A percentile compares a stretch with the other conserved stretches of the same genome.
Conservation (phyloP, 2,888 invertebrate genomes). For the Ommatoiulus sabulosus region DNA sequence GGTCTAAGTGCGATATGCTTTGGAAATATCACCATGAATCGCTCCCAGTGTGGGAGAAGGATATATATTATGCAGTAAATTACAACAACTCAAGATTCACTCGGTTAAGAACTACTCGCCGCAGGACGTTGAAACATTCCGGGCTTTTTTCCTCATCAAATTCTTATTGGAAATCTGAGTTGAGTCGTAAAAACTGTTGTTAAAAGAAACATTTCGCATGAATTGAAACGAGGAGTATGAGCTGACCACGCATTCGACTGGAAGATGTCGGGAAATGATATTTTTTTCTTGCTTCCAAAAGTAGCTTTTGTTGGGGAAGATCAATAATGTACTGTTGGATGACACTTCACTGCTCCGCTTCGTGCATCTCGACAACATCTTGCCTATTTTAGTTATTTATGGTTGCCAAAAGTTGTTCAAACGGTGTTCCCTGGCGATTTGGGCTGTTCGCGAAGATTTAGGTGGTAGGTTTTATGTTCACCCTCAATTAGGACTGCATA, state of each 20-base stretch:
- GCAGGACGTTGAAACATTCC: background rate
- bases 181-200: constrained; percentile 39
- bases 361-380: background rate
- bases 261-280: background rate
- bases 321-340: constrained; percentile 5
- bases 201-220: constrained; percentile 30
- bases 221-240: background rate
- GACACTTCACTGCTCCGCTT: constrained; percentile 31
- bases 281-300: constrained; percentile 9
- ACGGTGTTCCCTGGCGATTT: background rate
- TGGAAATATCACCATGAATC: background rate
- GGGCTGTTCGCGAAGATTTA: background rate
- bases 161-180: constrained; percentile 19
- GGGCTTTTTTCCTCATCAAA: background rate
- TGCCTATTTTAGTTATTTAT: constrained; percentile 31
- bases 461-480: background rate
- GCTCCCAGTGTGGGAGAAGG: background rate
- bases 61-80: background rate
- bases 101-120: background rate
- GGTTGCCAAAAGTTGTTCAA: constrained; percentile 6
- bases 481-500: background rate
- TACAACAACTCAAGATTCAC: background rate
- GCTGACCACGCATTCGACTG: constrained; percentile 36
- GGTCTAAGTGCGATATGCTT: background rate
- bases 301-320: background rate